Percentiles rank a stretch among this genome's conserved stretches.
phyloP scores from a whole-genome alignment of 2,113 vertebrate species.

The Amia ocellicauda region DNA sequence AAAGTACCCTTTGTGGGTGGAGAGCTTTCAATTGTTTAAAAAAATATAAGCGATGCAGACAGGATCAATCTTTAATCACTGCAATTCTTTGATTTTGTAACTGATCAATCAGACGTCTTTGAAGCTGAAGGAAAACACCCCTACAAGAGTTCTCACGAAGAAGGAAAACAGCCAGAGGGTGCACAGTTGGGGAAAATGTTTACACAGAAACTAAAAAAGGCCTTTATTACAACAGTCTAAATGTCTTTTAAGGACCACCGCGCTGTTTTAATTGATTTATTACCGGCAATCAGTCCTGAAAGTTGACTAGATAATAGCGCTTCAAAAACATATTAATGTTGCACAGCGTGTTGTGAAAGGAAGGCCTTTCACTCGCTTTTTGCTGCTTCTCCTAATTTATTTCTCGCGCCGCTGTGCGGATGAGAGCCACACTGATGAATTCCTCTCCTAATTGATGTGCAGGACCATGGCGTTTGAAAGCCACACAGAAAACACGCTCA shows the following conservation, averaged over 20 bases:
- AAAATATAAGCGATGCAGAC: background rate
- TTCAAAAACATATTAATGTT: background rate
- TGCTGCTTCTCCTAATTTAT: background rate
- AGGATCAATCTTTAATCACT: background rate
- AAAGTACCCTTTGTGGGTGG: too few relatives aligned
- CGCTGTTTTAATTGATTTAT: slow-evolving; percentile 20
- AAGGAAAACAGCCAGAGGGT: background rate
- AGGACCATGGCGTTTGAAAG: background rate
- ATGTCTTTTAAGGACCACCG: slow-evolving; percentile 3
- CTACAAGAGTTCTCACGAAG: background rate
- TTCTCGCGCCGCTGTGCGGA: background rate
- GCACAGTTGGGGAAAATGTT: slow-evolving; percentile 3
- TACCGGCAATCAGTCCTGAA: background rate
- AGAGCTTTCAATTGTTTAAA: background rate
- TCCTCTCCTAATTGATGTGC: background rate
- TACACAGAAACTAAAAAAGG: slow-evolving; percentile 11
- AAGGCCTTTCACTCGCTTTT: background rate
- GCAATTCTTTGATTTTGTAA: too few relatives aligned
- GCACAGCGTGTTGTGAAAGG: background rate
- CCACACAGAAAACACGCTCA: background rate
- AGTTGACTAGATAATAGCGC: slow-evolving; percentile 16
- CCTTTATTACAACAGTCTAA: slow-evolving; percentile 5
- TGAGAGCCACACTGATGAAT: background rate
- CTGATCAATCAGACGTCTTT: background rate
- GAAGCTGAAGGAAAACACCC: background rate